phyloP scores from a whole-genome alignment of 2,113 vertebrate genomes.

The Rattus rattus region DNA sequence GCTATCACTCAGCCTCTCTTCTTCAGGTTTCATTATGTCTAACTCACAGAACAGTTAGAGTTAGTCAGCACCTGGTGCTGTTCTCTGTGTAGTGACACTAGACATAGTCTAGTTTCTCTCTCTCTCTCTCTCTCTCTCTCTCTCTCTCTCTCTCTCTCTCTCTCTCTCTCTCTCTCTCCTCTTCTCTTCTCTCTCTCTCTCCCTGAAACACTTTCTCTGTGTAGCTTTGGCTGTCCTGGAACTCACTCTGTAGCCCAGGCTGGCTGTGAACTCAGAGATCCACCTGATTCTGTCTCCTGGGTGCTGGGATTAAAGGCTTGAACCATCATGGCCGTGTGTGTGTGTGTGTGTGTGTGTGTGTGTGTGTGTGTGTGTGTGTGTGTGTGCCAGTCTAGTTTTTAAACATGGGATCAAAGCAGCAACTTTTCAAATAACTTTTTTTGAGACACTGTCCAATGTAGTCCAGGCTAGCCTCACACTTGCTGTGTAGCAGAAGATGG shows the following conservation, averaged over 20 bases:
- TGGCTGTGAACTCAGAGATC: background rate
- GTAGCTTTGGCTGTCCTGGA: background rate
- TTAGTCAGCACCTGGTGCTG: background rate
- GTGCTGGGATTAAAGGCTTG: background rate
- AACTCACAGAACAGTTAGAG: background rate
- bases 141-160: background rate
- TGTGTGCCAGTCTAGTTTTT: background rate
- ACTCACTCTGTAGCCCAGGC: background rate
- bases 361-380: too few species aligned
- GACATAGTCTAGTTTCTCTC: background rate
- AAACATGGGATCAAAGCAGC: background rate
- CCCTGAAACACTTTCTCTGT: background rate
- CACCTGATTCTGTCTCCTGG: background rate
- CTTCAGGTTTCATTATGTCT: background rate
- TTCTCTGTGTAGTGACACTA: background rate
- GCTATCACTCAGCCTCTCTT: background rate
- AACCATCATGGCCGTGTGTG: background rate
- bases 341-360: too few species aligned
- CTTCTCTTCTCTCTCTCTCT: too few species aligned
- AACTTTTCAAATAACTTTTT: conserved; percentile 7
- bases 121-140: background rate
- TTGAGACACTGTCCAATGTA: background rate
- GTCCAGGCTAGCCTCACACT: background rate
- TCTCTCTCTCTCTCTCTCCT: too few species aligned
- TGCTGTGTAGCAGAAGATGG: background rate